Evolutionary conservation across 2,888 invertebrate genomes (phyloP), one percentile per base, ranked within the genome.

Genomic region (Pogonocherus hispidulus): DNA sequence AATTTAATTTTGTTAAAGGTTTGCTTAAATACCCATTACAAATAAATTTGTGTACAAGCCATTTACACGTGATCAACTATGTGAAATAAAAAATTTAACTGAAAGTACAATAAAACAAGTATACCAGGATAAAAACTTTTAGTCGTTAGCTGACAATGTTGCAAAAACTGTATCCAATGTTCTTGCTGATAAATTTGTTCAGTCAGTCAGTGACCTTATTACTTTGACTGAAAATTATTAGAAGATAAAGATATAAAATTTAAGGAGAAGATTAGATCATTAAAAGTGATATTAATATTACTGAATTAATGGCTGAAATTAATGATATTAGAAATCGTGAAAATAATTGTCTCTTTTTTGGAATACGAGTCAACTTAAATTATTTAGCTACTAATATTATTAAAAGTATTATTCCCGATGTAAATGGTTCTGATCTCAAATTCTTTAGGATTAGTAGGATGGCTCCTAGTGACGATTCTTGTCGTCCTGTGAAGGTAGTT

Each of bases 391-490:
- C 41, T 3, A 23, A 23, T n/a, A 11, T 2, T 41, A 11, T 41
- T 6, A 41, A n/a, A 41, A 41, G 41, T 41, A 41, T 41, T 11
- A 41, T 41, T 41, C 41, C 14, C 11, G n/a, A n/a, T 3, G 41
- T 41, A 11, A 41, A 41, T 41, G 11, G 41, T 11, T 41, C 41
- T 41, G n/a, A 41, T 41, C 41, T n/a, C 11, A 41, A 41, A 41
- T 41, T 14, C 41, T 41, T 41, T 41, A 41, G 41, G 41, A 41
- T 41, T n/a, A n/a, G n/a, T n/a, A n/a, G n/a, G n/a, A n/a, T 41
- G 41, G 41, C 14, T 41, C 41, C 41, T 41, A 41, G 14, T n/a
- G 14, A 11, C 14, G 41, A 41, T 41, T 41, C 3, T 41, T 11
- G 41, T 41, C 41, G 14, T 41, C 41, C 41, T 41, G 41, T 41